Conservation (phyloP, 2,113 vertebrate genomes). For the Ranitomeya variabilis region DNA sequence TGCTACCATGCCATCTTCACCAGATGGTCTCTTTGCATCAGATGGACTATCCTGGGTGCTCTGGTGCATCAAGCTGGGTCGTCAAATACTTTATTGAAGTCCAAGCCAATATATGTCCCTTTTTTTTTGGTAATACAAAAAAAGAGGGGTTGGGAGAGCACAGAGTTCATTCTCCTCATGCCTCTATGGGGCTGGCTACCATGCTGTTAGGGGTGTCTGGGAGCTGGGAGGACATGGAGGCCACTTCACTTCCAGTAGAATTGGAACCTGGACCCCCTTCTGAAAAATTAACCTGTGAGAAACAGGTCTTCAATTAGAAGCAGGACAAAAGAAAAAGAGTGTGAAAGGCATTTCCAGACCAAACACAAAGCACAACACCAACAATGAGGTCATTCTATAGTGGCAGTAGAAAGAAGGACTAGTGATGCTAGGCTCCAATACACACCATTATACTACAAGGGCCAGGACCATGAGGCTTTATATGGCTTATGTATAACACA, state of each 20-base stretch:
- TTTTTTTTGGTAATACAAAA: slow-evolving; percentile 69
- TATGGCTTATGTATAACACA: neutral
- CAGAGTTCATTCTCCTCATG: slow-evolving; percentile 79
- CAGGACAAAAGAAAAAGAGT: slow-evolving; percentile 58
- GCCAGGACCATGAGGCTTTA: too few relatives aligned
- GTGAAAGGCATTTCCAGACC: slow-evolving; percentile 31
- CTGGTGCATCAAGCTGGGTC: slow-evolving; percentile 66
- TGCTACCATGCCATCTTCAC: slow-evolving; percentile 89
- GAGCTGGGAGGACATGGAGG: slow-evolving; percentile 98
- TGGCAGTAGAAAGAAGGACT: neutral
- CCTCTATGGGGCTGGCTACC: slow-evolving; percentile 98
- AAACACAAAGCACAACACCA: neutral
- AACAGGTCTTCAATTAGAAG: slow-evolving; percentile 61
- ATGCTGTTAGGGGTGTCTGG: slow-evolving; percentile 99
- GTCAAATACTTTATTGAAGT: slow-evolving; percentile 75
- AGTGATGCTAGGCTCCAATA: neutral
- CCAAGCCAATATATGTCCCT: slow-evolving; percentile 69
- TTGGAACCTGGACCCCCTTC: slow-evolving; percentile 97
- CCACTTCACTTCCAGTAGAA: slow-evolving; percentile 97
- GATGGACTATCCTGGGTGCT: slow-evolving; percentile 73
- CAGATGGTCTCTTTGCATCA: slow-evolving; percentile 83
- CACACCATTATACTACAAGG: neutral
- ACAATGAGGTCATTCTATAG: neutral
- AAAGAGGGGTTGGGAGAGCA: slow-evolving; percentile 59
- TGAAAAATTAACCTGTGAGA: slow-evolving; percentile 90